Conservation (phyloP, 1,140 invertebrate species). For the Drosophila lini region DNA sequence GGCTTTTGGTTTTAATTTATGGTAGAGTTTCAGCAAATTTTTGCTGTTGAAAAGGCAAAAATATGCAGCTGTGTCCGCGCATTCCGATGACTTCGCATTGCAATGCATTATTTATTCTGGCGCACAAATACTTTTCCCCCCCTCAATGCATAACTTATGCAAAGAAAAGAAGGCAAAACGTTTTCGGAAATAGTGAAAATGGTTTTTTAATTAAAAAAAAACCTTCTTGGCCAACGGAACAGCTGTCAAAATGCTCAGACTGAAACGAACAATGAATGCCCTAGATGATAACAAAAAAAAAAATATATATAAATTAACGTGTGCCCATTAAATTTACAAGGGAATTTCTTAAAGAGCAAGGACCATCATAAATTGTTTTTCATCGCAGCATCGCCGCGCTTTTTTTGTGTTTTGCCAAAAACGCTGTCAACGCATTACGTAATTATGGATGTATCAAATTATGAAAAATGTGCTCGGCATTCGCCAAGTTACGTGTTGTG, state of each 20-base stretch:
- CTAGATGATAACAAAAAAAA: neutral
- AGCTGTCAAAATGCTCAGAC: constrained; percentile 27
- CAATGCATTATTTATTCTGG: constrained; percentile 35
- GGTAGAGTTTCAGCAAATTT: neutral
- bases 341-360: constrained; percentile 24
- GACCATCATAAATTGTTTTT: constrained; percentile 43
- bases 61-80: constrained; percentile 34
- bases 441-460: constrained; percentile 81
- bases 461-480: constrained; percentile 72
- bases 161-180: constrained; percentile 3
- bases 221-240: neutral
- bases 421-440: constrained; percentile 76
- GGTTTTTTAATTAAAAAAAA: constrained; percentile 49
- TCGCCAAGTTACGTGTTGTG: constrained; percentile 63
- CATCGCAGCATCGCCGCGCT: neutral
- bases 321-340: constrained; percentile 22
- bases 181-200: constrained; percentile 29
- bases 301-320: neutral
- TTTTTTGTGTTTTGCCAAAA: constrained; percentile 39
- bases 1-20: no score
- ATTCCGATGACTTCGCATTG: constrained; percentile 44
- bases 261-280: constrained; percentile 13
- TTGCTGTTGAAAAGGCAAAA: constrained; percentile 2
- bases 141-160: constrained; percentile 57
- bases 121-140: constrained; percentile 10